These are phyloP conservation scores for Eupithecia tripunctaria DNA, from an alignment of 2,888 invertebrate species.

Conservation along the genomic window DNA sequence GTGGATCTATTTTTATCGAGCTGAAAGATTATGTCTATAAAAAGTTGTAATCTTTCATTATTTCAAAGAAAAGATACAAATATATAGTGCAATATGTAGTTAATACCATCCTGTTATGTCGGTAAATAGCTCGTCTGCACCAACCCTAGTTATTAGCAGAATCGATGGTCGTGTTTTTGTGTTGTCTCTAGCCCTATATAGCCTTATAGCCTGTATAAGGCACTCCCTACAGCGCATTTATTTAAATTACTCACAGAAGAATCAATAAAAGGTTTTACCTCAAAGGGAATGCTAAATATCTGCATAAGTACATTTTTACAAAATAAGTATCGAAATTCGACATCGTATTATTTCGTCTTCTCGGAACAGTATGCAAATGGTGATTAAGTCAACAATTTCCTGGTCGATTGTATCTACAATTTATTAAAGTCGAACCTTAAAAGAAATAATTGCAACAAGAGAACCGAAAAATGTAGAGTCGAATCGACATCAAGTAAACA, in stretches of 20 bases:
- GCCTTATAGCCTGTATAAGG: not conserved
- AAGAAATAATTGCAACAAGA: not conserved
- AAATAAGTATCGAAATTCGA: not conserved
- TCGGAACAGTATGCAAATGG: not conserved
- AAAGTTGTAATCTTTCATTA: too few species aligned
- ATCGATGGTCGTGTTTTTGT: not conserved
- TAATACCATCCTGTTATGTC: too few species aligned
- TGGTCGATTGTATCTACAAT: not conserved
- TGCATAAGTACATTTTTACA: not conserved
- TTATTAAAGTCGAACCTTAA: too few species aligned
- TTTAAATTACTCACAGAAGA: constrained; percentile 1
- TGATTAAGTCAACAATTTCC: not conserved
- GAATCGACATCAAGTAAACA: not conserved
- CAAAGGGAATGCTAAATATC: not conserved
- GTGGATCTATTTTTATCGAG: too few species aligned
- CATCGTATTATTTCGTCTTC: not conserved
- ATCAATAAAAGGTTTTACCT: not conserved
- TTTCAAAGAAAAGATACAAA: too few species aligned
- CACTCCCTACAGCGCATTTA: not conserved
- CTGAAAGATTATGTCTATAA: too few species aligned
- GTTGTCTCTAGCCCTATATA: not conserved
- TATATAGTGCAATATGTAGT: too few species aligned
- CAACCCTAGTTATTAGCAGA: not conserved
- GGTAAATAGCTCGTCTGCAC: not conserved
- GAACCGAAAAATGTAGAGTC: not conserved